Percentiles rank a stretch among this genome's conserved stretches.
These are phyloP conservation scores for Galerucella calmariensis DNA, from an alignment of 2,888 invertebrate genomes.

Conservation along the genomic window DNA sequence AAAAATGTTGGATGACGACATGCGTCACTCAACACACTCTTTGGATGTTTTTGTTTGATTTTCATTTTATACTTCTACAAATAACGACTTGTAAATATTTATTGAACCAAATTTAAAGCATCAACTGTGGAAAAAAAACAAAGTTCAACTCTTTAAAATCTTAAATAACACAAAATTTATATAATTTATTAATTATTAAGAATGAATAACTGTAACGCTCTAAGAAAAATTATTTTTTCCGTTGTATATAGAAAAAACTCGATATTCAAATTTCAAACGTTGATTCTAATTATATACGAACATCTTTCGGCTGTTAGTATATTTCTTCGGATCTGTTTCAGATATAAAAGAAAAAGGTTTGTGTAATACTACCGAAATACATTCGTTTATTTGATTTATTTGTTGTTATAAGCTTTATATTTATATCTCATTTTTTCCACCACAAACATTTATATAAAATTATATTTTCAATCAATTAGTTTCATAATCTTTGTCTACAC, in stretches of 20 bases:
- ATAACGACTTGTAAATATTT: neutral
- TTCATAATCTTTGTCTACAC: too few species aligned
- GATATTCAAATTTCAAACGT: neutral
- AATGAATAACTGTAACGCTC: too few species aligned
- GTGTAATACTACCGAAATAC: conserved; percentile 10
- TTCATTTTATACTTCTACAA: neutral
- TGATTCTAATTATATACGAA: neutral
- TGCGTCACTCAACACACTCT: too few species aligned
- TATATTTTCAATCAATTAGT: too few species aligned
- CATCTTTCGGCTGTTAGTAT: conserved; percentile 1
- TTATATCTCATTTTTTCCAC: neutral
- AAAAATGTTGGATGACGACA: too few species aligned
- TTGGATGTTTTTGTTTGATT: too few species aligned
- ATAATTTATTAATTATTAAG: too few species aligned
- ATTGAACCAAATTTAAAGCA: neutral
- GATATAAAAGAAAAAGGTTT: conserved; percentile 1
- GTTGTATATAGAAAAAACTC: neutral
- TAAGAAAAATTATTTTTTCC: neutral
- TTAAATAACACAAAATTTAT: neutral
- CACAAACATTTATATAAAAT: neutral
- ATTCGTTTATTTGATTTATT: conserved; percentile 19
- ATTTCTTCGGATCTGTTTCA: neutral
- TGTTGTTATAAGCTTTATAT: neutral
- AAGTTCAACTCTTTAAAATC: too few species aligned
- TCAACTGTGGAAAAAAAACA: too few species aligned